Conservation (phyloP, 2,888 invertebrate species). For the Monopis laevigella region DNA sequence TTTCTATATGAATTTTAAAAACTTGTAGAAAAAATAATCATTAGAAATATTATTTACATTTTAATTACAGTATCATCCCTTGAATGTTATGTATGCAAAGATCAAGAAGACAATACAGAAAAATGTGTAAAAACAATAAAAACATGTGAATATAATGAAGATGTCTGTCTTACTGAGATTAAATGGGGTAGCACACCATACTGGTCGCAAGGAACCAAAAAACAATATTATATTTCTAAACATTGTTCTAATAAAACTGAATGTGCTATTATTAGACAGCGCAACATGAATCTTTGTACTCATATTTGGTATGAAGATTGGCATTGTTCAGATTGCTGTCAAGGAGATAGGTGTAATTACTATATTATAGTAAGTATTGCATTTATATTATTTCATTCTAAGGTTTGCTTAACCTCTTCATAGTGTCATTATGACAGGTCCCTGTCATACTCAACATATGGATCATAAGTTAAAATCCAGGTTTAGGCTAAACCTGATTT, state of each 20-base stretch:
- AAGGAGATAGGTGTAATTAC: constrained; percentile 95
- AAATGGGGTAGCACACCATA: constrained; percentile 97
- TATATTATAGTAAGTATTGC: constrained; percentile 91
- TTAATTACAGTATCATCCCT: constrained; percentile 69
- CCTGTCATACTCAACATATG: too few species aligned
- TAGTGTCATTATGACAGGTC: too few species aligned
- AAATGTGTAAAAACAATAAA: constrained; percentile 93
- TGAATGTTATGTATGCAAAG: constrained; percentile 95
- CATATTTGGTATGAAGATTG: constrained; percentile 97
- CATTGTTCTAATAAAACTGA: constrained; percentile 83
- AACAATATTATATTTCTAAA: constrained; percentile 94
- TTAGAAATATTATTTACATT: background rate
- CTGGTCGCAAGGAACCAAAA: constrained; percentile 91
- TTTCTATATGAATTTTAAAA: too few species aligned
- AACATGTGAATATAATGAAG: constrained; percentile 88
- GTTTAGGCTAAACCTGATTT: too few species aligned
- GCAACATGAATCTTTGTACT: constrained; percentile 82
- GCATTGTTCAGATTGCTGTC: constrained; percentile 96
- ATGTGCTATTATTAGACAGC: constrained; percentile 77
- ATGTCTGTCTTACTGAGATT: constrained; percentile 88
- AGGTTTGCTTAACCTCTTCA: too few species aligned
- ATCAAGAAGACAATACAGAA: constrained; percentile 91
- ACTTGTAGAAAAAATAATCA: background rate
- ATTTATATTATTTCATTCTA: too few species aligned
- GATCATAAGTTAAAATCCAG: too few species aligned